These are phyloP conservation scores for Theropithecus gelada DNA, from an alignment of 2,113 vertebrate species.

Conservation along the genomic window DNA sequence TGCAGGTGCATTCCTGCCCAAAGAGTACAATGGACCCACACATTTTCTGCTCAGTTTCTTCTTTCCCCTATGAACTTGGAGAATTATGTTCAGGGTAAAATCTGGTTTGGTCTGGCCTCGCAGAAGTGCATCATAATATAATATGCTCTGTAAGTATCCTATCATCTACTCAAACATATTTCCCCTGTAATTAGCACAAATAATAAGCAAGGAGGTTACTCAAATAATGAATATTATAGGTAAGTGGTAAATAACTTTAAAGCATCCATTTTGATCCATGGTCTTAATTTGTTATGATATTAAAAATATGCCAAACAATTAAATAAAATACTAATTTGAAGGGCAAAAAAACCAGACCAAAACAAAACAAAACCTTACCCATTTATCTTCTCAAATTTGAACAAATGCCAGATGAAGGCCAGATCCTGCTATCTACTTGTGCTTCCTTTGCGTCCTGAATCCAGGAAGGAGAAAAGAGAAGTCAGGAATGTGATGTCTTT, in stretches of 20 bases:
- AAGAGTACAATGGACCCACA: neutral
- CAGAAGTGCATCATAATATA: neutral
- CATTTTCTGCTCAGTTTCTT: neutral
- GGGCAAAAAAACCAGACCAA: too few relatives aligned
- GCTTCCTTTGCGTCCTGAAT: neutral
- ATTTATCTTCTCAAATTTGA: slow-evolving; percentile 30
- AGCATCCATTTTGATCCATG: neutral
- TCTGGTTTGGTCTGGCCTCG: neutral
- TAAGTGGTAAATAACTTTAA: neutral
- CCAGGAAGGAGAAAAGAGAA: neutral
- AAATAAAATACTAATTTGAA: slow-evolving; percentile 33
- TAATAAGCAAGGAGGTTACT: neutral
- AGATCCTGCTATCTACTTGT: neutral
- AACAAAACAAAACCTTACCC: neutral
- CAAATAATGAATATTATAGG: neutral
- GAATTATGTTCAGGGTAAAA: neutral
- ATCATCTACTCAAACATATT: neutral
- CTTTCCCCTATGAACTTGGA: neutral
- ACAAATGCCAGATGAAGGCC: neutral
- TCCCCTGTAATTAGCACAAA: neutral
- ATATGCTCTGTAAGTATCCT: neutral
- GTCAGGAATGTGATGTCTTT: rapidly evolving
- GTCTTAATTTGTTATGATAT: neutral
- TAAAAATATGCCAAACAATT: neutral
- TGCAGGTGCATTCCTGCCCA: neutral